Evolutionary conservation across 2,888 invertebrate species (phyloP), one percentile per base, ranked within the genome.

Genomic region (Clistopyga incitator): DNA sequence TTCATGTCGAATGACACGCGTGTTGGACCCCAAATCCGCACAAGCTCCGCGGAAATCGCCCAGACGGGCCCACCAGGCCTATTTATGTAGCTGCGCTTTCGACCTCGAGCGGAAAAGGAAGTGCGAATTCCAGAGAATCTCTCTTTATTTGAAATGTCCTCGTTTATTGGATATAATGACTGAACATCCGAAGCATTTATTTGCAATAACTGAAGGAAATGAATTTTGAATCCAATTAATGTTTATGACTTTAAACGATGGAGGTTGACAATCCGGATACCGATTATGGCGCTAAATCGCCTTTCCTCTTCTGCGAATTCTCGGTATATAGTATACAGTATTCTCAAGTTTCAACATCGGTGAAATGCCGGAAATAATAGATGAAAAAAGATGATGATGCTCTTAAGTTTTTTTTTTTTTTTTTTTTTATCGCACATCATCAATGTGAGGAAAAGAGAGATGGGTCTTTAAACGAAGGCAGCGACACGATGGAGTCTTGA

Each of bases 401-500:
- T 42, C 25, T 54, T 56, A 25, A 38, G 61, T 64, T 45, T 54
- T 64, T 77, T 86, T n/a, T 64, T 45, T 54, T 64, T 77, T 86
- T 64, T 45, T 54, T 64, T 77, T 86, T 84, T 86, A 84, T 67
- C 82, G 52, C 85, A 82, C 81, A 79, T 84, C 86, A 84, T 81
- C 82, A 84, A 82, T 71, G 59, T 52, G 15, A 54, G 56, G 23
- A 38, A n/a, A n/a, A 71, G 50, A 75, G 64, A 29, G 75, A 56
- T 47, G 13, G 20, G 29, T 20, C n/a, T n/a, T 52, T 54, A 47
- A 38, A 68, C 61, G 52, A 38, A 71, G 70, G 50, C n/a, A 34
- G 45, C 34, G 4, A 23, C 64, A 64, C 67, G 74, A 75, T 42
- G 42, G 71, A 64, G 83, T 78, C 85, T 92, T 91, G 92, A 92